These are phyloP conservation scores for Synergus itoensis DNA, from an alignment of 2,888 invertebrate genomes.

Conservation along the genomic window DNA sequence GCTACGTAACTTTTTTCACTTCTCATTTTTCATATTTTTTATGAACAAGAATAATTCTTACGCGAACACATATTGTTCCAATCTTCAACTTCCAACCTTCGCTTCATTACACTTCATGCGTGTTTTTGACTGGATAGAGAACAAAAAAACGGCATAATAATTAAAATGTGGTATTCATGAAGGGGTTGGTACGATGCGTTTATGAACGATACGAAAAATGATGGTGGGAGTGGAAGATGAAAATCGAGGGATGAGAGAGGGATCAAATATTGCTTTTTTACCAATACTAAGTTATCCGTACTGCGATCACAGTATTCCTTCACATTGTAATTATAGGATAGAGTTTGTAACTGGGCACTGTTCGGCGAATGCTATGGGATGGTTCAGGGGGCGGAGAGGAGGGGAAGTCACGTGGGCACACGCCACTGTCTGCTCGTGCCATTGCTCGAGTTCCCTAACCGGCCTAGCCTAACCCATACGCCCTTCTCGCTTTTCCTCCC, in stretches of 20 bases:
- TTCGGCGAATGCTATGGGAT: constrained; percentile 16
- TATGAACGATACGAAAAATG: constrained; percentile 54
- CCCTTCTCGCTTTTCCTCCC: constrained; percentile 44
- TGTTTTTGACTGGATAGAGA: constrained; percentile 1
- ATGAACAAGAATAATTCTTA: too few relatives aligned
- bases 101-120: neutral
- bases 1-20: neutral
- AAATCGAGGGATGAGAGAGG: constrained; percentile 21
- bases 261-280: neutral
- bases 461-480: constrained; percentile 52
- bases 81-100: too few relatives aligned
- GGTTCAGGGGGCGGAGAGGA: neutral
- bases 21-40: neutral
- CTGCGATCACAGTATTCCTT: constrained; percentile 23
- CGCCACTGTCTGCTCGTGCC: constrained; percentile 44
- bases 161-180: constrained; percentile 70
- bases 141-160: constrained; percentile 63
- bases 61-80: neutral
- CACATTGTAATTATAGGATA: constrained; percentile 26
- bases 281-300: neutral
- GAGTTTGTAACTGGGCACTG: constrained; percentile 2
- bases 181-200: constrained; percentile 58
- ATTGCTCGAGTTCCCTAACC: constrained; percentile 44
- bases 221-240: constrained; percentile 45
- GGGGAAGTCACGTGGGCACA: constrained; percentile 41